Evolutionary conservation across 2,888 invertebrate genomes (phyloP).

Genomic region (Volucella inflata): DNA sequence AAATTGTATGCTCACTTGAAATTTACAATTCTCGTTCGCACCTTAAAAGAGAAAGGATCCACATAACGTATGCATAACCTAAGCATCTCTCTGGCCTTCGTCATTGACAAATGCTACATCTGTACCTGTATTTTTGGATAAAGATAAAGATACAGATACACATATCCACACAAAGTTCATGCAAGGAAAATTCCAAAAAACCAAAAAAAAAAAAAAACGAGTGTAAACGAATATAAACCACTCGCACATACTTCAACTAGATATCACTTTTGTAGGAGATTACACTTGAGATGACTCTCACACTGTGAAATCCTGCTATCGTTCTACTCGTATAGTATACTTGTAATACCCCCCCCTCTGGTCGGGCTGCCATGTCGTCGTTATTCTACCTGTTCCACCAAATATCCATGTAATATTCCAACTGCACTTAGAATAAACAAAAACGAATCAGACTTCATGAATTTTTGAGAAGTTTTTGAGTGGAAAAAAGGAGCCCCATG

Average conservation of each 20-base stretch:
- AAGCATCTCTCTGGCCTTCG: neutral
- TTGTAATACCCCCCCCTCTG: too few species aligned
- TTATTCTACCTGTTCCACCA: slow-evolving; percentile 61
- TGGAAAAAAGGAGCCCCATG: slow-evolving; percentile 73
- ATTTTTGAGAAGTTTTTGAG: slow-evolving; percentile 76
- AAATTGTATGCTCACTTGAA: slow-evolving; percentile 67
- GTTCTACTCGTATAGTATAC: too few species aligned
- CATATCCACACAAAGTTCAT: neutral
- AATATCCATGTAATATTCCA: slow-evolving; percentile 74
- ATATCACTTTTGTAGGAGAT: slow-evolving; percentile 63
- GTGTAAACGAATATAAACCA: neutral
- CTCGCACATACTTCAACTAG: slow-evolving; percentile 60
- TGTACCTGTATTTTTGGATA: slow-evolving; percentile 10
- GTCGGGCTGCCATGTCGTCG: neutral
- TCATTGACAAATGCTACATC: slow-evolving; percentile 64
- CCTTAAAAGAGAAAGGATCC: slow-evolving; percentile 41
- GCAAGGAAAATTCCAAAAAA: slow-evolving; percentile 22
- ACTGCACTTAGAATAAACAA: slow-evolving; percentile 75
- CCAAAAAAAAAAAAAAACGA: slow-evolving; percentile 20
- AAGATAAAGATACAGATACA: too few species aligned
- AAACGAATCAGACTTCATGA: slow-evolving; percentile 76
- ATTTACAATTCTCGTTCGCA: slow-evolving; percentile 68
- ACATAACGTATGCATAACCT: slow-evolving; percentile 41
- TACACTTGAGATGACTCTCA: slow-evolving; percentile 60
- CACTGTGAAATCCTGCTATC: neutral